Conservation (phyloP, 2,888 invertebrate species). For the Drosophila barbarae region DNA sequence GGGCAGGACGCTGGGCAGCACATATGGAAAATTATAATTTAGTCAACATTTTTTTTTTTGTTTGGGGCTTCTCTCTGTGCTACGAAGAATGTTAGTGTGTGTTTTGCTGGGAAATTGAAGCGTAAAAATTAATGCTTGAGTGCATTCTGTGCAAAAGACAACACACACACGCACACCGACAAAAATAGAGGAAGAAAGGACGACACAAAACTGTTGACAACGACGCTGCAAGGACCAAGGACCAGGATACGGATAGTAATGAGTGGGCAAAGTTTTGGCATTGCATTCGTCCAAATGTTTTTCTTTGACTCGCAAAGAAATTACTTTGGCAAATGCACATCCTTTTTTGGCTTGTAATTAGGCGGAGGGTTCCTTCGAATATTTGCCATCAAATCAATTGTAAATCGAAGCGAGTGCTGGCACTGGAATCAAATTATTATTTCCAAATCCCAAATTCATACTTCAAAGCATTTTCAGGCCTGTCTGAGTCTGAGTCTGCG, state of each 20-base stretch:
- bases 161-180: slow-evolving; percentile 42
- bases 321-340: slow-evolving; percentile 39
- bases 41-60: slow-evolving; percentile 52
- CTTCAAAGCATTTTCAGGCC: slow-evolving; percentile 33
- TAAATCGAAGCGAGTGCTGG: slow-evolving; percentile 24
- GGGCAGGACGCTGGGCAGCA: slow-evolving; percentile 17
- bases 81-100: slow-evolving; percentile 31
- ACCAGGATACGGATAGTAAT: slow-evolving; percentile 29
- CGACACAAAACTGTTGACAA: slow-evolving; percentile 40
- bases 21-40: slow-evolving; percentile 71
- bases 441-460: slow-evolving; percentile 15
- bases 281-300: slow-evolving; percentile 39
- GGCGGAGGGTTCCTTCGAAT: slow-evolving; percentile 7
- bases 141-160: slow-evolving; percentile 70
- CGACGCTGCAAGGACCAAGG: slow-evolving; percentile 25
- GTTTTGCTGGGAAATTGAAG: slow-evolving; percentile 69
- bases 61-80: slow-evolving; percentile 8
- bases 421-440: slow-evolving; percentile 34
- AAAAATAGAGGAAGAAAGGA: slow-evolving; percentile 12
- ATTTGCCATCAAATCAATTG: slow-evolving; percentile 32
- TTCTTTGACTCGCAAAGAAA: slow-evolving; percentile 35
- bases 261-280: slow-evolving; percentile 35
- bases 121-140: slow-evolving; percentile 74
- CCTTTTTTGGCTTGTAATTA: slow-evolving; percentile 13
- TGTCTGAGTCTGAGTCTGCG: background rate